phyloP scores from a whole-genome alignment of 2,113 vertebrate genomes.

The Laterallus jamaicensis region DNA sequence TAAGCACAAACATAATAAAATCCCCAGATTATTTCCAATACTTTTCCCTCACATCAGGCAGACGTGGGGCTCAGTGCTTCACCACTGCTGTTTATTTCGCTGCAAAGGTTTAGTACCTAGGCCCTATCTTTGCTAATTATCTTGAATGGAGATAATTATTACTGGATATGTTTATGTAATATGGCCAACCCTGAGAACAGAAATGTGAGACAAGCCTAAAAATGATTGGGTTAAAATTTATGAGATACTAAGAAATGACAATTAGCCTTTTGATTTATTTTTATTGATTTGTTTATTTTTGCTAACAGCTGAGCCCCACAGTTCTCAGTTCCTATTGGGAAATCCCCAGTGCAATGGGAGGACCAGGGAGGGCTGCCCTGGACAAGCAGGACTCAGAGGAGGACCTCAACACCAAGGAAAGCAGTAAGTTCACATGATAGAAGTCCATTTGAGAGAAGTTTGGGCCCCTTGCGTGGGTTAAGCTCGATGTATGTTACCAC shows the following conservation, averaged over 20 bases:
- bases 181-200: neutral
- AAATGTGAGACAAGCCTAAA: neutral
- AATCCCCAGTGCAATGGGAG: neutral
- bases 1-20: neutral
- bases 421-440: neutral
- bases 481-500: neutral
- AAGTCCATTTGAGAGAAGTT: neutral
- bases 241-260: neutral
- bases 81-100: neutral
- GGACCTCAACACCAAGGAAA: neutral
- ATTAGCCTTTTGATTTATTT: neutral
- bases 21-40: neutral
- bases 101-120: neutral
- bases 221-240: neutral
- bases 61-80: neutral
- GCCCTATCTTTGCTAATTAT: neutral
- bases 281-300: neutral
- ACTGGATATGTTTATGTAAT: neutral
- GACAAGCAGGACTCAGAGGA: neutral
- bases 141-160: neutral
- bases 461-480: neutral
- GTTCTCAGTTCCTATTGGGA: neutral
- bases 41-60: neutral
- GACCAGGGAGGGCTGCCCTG: neutral
- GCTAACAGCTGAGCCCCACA: neutral